Percentiles rank a stretch among this genome's conserved stretches.
phyloP scores from a whole-genome alignment of 2,797 vertebrate species.

The Sebastes hubbsi region DNA sequence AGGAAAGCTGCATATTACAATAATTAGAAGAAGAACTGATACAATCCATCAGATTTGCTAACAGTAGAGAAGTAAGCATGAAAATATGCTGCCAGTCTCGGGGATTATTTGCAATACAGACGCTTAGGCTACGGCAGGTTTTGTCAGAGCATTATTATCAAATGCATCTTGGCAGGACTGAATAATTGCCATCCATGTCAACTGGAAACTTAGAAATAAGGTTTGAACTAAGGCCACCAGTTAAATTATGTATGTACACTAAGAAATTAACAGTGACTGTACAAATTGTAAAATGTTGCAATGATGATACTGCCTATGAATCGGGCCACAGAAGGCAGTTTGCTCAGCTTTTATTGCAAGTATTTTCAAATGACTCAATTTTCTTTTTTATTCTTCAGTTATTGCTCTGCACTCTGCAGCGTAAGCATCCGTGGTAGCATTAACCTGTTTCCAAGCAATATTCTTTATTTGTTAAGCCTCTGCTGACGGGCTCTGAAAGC shows the following conservation, averaged over 20 bases:
- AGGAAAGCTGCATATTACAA: not conserved
- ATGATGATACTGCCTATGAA: not conserved
- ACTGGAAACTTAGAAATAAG: not conserved
- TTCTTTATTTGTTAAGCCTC: conserved; percentile 11
- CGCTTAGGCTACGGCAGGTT: not conserved
- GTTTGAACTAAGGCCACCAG: not conserved
- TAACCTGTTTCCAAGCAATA: conserved; percentile 2
- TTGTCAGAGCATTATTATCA: no score
- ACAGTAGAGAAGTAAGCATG: not conserved
- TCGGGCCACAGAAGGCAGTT: not conserved
- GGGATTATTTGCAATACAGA: not conserved
- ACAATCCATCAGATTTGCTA: not conserved
- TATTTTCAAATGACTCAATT: conserved; percentile 28
- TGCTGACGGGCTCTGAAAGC: not conserved
- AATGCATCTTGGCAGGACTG: not conserved
- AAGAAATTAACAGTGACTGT: not conserved
- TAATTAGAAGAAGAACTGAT: not conserved
- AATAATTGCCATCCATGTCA: not conserved
- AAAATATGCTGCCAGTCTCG: not conserved
- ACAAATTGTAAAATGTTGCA: conserved; percentile 7
- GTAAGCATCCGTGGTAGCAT: not conserved
- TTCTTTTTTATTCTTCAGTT: conserved; percentile 22
- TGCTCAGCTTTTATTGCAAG: conserved; percentile 7
- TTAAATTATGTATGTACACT: not conserved
- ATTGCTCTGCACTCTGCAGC: conserved; percentile 5